Evolutionary conservation across 2,797 vertebrate genomes (phyloP).

Genomic region (Danio choprae): DNA sequence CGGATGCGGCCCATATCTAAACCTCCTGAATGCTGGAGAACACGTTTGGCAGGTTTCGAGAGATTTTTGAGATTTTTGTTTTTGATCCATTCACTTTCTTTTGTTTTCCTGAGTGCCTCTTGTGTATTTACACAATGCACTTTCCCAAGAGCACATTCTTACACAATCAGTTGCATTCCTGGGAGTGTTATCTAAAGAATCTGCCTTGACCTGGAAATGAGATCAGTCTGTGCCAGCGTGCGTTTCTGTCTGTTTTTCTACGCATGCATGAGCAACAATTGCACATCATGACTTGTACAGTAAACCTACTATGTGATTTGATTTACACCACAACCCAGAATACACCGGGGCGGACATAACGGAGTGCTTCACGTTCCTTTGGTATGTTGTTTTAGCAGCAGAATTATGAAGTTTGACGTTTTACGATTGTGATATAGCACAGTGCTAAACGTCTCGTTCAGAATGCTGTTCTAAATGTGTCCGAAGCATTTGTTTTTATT

Average conservation of each 20-base stretch:
- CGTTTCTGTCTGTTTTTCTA: not conserved
- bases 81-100: not conserved
- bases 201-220: constrained; percentile 5
- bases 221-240: constrained; percentile 3
- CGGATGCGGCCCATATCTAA: constrained; percentile 48
- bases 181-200: constrained; percentile 31
- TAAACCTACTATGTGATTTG: not conserved
- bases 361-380: not conserved
- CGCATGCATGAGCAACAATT: not conserved
- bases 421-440: not conserved
- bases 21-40: not conserved
- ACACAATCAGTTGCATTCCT: constrained; percentile 1
- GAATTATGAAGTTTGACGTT: constrained; percentile 3
- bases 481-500: not conserved
- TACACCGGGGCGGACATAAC: constrained; percentile 4
- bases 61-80: not conserved
- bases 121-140: not conserved
- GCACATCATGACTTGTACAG: not conserved
- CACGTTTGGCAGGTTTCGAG: constrained; percentile 16
- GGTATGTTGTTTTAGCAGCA: not conserved
- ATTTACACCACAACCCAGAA: constrained; percentile 18
- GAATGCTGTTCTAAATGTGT: not conserved
- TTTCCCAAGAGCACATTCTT: not conserved
- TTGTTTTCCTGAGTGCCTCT: not conserved
- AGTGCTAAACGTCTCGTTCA: not conserved